Evolutionary conservation across 2,113 vertebrate species (phyloP), one percentile per base, ranked within the genome.

Genomic region (Silurus glanis): DNA sequence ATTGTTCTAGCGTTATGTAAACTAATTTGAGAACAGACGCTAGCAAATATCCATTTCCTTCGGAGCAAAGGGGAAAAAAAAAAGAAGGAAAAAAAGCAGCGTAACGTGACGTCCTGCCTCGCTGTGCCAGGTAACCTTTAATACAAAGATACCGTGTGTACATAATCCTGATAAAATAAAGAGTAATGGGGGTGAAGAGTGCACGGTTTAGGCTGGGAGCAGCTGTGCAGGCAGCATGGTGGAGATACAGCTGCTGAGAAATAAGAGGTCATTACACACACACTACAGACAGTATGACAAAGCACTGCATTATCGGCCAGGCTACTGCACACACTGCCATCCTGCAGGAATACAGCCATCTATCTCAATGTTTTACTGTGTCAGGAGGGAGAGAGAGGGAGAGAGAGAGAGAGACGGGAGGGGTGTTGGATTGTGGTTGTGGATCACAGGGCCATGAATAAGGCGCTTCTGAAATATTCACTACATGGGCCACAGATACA

Each of bases 381-480:
- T 83, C 83, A 85, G 82, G 75, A 47, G 82, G 59, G 16, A 59
- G 64, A 71, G 17, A 62, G 83, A 82, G 19, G 58, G 25, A 53
- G 66, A 53, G 21, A 55, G 45, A 25, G 66, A 25, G 58, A 84
- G 49, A 55, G 37, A 61, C 28, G 16, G 67, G 51, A 67, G 37
- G 56, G 21, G 56, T 4, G 2, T 1, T 21, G 17, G 37, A 49
- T 37, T 37, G 37, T 37, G n/a, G 7, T 21, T 19, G 62, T 13
- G 21, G 19, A 80, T 66, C 86, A 53, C 75, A 84, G 58, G 82
- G 84, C 86, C 45, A 37, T 89, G 86, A 89, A 88, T 88, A 88
- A 88, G 86, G 67, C 58, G 12, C 84, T 89, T 84, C 89, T 88
- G 84, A 89, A 89, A 88, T 88, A 88, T 86, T 89, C 84, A 86